Percentiles rank a stretch among this genome's conserved stretches.
Evolutionary conservation across 2,113 vertebrate genomes (phyloP).

Genomic region (Oryzias melastigma): DNA sequence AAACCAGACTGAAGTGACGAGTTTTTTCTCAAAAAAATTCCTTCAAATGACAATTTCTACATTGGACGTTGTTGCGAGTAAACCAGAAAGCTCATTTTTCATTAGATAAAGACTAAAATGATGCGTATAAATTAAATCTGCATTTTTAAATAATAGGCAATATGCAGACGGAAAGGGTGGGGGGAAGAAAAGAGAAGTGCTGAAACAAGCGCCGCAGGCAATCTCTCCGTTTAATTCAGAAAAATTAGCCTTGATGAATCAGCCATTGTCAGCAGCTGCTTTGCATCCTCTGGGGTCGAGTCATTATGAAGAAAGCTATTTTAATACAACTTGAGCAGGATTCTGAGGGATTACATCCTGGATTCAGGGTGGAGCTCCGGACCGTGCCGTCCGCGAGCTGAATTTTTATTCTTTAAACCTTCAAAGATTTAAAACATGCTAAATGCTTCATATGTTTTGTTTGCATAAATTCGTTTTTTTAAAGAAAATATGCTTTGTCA

Average conservation of each 20-base stretch:
- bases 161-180: neutral
- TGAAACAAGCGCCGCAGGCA: constrained; percentile 25
- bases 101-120: neutral
- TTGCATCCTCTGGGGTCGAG: constrained; percentile 12
- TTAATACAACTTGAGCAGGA: constrained; percentile 15
- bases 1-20: too few relatives aligned
- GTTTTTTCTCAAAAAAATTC: too few relatives aligned
- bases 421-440: neutral
- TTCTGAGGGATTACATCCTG: constrained; percentile 16
- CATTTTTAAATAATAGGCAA: constrained; percentile 11
- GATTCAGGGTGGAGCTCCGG: constrained; percentile 7
- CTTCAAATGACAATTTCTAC: too few relatives aligned
- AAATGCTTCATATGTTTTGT: neutral
- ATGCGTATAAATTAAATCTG: constrained; percentile 1
- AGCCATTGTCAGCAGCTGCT: constrained; percentile 42
- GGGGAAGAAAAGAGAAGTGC: constrained; percentile 18
- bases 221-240: constrained; percentile 28
- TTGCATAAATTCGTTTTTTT: too few relatives aligned
- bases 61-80: too few relatives aligned
- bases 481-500: too few relatives aligned
- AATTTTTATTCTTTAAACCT: constrained; percentile 23
- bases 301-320: constrained; percentile 24
- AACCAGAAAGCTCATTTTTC: too few relatives aligned
- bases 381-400: constrained; percentile 4
- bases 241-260: constrained; percentile 55